These are phyloP conservation scores for Zosterops borbonicus DNA, from an alignment of 2,113 vertebrate species.

Conservation along the genomic window DNA sequence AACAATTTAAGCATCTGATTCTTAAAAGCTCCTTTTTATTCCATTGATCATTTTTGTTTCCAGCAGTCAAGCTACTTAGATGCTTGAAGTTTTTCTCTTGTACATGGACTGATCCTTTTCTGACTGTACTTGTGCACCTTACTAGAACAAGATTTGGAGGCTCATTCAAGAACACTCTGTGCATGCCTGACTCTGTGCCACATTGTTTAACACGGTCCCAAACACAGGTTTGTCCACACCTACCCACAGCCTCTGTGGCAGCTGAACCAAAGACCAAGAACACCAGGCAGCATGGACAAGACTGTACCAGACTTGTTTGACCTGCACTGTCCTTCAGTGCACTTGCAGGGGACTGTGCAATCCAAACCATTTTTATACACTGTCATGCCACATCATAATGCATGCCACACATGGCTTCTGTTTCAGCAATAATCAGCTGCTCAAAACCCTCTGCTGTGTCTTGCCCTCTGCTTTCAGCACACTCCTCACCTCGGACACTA, in stretches of 20 bases:
- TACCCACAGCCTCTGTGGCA: neutral
- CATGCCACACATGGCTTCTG: neutral
- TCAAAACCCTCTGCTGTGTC: too few relatives aligned
- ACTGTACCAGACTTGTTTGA: neutral
- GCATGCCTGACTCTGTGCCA: neutral
- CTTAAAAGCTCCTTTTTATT: neutral
- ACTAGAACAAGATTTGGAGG: neutral
- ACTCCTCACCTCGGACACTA: fast-evolving
- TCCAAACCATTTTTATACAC: neutral
- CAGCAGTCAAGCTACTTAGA: neutral
- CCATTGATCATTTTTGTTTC: neutral
- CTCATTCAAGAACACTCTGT: neutral
- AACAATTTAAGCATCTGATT: neutral
- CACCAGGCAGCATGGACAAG: neutral
- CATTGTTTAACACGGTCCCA: fast-evolving
- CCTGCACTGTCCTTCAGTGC: neutral
- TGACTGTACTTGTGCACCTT: neutral
- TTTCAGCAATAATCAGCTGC: neutral
- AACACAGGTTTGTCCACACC: neutral
- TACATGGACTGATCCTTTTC: neutral
- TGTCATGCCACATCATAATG: neutral
- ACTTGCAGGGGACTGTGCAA: neutral
- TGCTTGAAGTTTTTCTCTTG: neutral
- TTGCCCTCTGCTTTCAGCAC: neutral
- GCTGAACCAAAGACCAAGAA: neutral